A percentile compares a stretch with the other conserved stretches of the same genome.
Conservation (phyloP, 2,888 invertebrate species). For the Heteromyza rotundicornis region DNA sequence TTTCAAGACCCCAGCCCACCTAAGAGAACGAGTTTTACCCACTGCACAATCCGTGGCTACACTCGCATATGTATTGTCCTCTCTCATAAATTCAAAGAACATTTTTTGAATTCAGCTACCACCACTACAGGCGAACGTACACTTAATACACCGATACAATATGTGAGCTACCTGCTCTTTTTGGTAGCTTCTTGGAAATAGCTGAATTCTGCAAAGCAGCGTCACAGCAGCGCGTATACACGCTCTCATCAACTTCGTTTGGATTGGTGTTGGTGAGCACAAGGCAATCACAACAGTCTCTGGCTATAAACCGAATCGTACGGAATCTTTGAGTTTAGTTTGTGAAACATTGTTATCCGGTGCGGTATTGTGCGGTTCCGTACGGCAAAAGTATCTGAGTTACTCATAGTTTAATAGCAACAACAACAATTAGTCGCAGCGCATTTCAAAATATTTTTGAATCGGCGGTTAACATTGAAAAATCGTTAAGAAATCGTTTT, state of each 20-base stretch:
- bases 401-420: neutral
- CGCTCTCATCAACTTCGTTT: constrained; percentile 14
- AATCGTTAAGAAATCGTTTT: too few relatives aligned
- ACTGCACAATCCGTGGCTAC: too few relatives aligned
- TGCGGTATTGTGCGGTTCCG: constrained; percentile 42
- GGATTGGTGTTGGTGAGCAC: constrained; percentile 24
- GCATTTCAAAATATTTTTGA: neutral
- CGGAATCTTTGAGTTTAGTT: constrained; percentile 42
- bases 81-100: too few relatives aligned
- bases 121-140: constrained; percentile 1
- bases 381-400: neutral
- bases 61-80: too few relatives aligned
- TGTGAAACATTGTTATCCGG: constrained; percentile 49
- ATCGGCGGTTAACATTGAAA: neutral
- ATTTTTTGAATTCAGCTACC: constrained; percentile 36
- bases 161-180: constrained; percentile 18
- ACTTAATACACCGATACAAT: too few relatives aligned
- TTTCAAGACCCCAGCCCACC: too few relatives aligned
- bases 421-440: neutral
- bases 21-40: too few relatives aligned
- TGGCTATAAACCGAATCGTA: constrained; percentile 30
- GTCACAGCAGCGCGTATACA: neutral
- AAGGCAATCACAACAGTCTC: constrained; percentile 19
- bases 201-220: constrained; percentile 20
- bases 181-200: constrained; percentile 32